Evolutionary conservation across 64 coral and sea anemone species (phyloP), one percentile per base, ranked within the genome.

Genomic region (Cladopsammia gracilis): DNA sequence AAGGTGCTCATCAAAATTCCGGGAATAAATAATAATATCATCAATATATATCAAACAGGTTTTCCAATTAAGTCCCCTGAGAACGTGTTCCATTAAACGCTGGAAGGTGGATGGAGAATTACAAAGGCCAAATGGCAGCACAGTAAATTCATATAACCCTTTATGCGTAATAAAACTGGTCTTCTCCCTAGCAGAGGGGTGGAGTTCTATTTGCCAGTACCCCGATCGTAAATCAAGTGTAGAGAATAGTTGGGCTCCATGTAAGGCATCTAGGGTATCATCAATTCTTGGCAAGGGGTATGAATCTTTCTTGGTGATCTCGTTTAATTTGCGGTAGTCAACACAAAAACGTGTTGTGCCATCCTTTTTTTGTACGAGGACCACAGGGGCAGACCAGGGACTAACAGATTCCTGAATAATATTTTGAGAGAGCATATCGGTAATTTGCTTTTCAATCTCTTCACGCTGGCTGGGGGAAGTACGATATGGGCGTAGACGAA

Each of bases 221-320:
- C 92, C 92, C 2, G 45, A 66, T 19, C 45, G 42, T 9, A 93
- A 42, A 80, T 93, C 83, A 20, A 87, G 49, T 3, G 12, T 79
- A 1, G 83, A 69, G 23, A 93, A 66, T 25, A 80, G 60, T 13
- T 45, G 54, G 20, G 92, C 58, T 19, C 64, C 65, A 23, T 45
- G 2, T 3, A 90, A 18, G 3, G 20, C 6, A 48, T 95, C 93
- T 9, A 95, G 16, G 8, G 34, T 71, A 0, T 89, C 87, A 4
- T 73, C 48, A 6, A 95, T 87, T 1, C 48, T 48, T 45, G 88
- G 93, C 10, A 95, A 25, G 12, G 93, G 93, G 56, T 80, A 92
- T 0, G 68, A 74, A 42, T 92, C 90, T 46, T 53, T 71, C 71
- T 85, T 92, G 0, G 74, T 81, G 14, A 83, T 26, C 18, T 0